A percentile compares a stretch with the other conserved stretches of the same genome.
Conservation (phyloP, 2,113 vertebrate species). For the Ophiodon elongatus region DNA sequence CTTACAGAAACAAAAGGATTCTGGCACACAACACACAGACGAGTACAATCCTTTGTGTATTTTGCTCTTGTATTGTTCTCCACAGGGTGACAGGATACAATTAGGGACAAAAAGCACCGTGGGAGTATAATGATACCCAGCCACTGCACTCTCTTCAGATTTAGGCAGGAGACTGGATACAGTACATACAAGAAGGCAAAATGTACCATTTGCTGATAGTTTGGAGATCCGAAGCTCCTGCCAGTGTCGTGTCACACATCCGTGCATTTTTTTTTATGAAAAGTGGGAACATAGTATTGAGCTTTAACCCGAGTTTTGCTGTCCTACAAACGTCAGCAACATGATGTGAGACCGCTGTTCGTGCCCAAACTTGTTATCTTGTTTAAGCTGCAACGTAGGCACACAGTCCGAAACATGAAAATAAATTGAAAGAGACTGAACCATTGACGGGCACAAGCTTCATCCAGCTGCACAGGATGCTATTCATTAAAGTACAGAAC, state of each 20-base stretch:
- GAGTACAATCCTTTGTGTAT: slow-evolving; percentile 57
- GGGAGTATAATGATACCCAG: slow-evolving; percentile 82
- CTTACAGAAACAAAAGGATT: slow-evolving; percentile 61
- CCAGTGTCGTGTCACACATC: background rate
- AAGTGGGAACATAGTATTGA: background rate
- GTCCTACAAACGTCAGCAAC: background rate
- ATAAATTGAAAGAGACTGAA: background rate
- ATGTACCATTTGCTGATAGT: slow-evolving; percentile 22
- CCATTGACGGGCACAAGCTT: background rate
- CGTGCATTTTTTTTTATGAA: background rate
- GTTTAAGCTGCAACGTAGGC: background rate
- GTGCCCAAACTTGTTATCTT: background rate
- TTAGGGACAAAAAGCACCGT: slow-evolving; percentile 82
- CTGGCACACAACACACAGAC: slow-evolving; percentile 46
- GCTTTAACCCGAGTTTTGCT: background rate
- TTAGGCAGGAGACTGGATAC: slow-evolving; percentile 41
- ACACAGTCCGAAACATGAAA: background rate
- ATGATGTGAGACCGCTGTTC: background rate
- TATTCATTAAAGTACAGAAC: background rate
- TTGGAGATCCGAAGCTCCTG: background rate
- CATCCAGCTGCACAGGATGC: background rate
- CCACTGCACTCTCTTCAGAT: slow-evolving; percentile 59
- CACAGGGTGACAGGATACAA: slow-evolving; percentile 81
- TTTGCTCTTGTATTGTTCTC: slow-evolving; percentile 63
- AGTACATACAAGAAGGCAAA: background rate